phyloP scores from a whole-genome alignment of 2,797 vertebrate species.

The Spinibarbus caldwelli region DNA sequence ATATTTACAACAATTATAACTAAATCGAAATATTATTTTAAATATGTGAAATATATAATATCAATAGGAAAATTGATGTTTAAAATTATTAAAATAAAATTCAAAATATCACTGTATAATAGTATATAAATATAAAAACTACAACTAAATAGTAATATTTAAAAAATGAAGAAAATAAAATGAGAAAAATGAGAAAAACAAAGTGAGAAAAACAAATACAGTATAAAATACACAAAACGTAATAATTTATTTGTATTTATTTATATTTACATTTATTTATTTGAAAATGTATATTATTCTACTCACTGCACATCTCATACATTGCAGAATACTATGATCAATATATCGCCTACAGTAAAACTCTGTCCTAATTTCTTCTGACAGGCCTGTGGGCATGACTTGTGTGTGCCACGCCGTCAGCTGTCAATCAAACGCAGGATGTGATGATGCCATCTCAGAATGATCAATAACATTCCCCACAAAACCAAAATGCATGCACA shows the following conservation, averaged over 20 bases:
- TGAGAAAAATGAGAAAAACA: too few species aligned
- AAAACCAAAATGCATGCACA: too few species aligned
- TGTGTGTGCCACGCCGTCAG: background rate
- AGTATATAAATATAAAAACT: background rate
- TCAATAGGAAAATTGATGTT: background rate
- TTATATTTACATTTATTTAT: background rate
- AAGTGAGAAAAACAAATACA: too few species aligned
- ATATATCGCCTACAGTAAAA: background rate
- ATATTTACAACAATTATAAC: background rate
- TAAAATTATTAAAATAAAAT: too few species aligned
- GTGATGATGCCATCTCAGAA: background rate
- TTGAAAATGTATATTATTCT: background rate
- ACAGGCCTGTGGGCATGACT: background rate
- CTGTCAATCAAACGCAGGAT: conserved; percentile 14
- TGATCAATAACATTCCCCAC: background rate
- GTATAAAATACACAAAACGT: background rate
- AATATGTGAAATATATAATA: background rate
- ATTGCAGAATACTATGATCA: background rate
- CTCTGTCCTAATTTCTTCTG: background rate
- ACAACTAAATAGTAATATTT: too few species aligned
- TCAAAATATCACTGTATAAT: too few species aligned
- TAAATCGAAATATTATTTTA: background rate
- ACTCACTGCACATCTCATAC: background rate
- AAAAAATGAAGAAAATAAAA: too few species aligned
- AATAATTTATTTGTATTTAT: background rate